These are phyloP conservation scores for Trichomycterus rosablanca DNA, from an alignment of 2,113 vertebrate genomes.

Conservation along the genomic window DNA sequence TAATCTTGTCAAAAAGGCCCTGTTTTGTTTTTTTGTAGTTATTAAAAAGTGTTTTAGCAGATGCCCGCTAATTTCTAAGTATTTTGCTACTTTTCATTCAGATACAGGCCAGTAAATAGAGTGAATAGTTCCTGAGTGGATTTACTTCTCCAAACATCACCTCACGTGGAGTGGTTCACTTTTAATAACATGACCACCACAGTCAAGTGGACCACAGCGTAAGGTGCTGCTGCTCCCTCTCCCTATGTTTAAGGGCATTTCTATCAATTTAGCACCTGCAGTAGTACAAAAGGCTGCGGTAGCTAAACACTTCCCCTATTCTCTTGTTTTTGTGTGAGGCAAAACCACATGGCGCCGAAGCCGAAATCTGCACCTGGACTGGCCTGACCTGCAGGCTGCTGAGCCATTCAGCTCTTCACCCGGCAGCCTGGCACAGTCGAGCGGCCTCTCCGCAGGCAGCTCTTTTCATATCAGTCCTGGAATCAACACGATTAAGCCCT, in stretches of 20 bases:
- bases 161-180: slow-evolving; percentile 41
- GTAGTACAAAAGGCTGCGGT: slow-evolving; percentile 40
- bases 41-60: too few species aligned
- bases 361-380: slow-evolving; percentile 45
- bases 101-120: neutral
- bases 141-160: slow-evolving; percentile 31
- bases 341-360: slow-evolving; percentile 28
- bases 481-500: slow-evolving; percentile 35
- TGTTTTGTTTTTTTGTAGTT: too few species aligned
- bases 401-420: slow-evolving; percentile 47
- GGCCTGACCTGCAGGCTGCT: slow-evolving; percentile 32
- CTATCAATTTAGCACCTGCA: slow-evolving; percentile 56
- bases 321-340: slow-evolving; percentile 38
- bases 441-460: slow-evolving; percentile 32
- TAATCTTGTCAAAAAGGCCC: too few species aligned
- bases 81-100: neutral
- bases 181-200: slow-evolving; percentile 29
- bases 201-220: slow-evolving; percentile 29
- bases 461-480: slow-evolving; percentile 37
- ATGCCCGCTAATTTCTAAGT: neutral
- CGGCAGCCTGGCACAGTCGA: slow-evolving; percentile 28
- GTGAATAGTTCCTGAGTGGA: slow-evolving; percentile 17
- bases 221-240: slow-evolving; percentile 31
- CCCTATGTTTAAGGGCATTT: slow-evolving; percentile 42
- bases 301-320: slow-evolving; percentile 46